Percentiles rank a stretch among this genome's conserved stretches.
Conservation (phyloP, 2,888 invertebrate genomes). For the Chrysina gloriosa region DNA sequence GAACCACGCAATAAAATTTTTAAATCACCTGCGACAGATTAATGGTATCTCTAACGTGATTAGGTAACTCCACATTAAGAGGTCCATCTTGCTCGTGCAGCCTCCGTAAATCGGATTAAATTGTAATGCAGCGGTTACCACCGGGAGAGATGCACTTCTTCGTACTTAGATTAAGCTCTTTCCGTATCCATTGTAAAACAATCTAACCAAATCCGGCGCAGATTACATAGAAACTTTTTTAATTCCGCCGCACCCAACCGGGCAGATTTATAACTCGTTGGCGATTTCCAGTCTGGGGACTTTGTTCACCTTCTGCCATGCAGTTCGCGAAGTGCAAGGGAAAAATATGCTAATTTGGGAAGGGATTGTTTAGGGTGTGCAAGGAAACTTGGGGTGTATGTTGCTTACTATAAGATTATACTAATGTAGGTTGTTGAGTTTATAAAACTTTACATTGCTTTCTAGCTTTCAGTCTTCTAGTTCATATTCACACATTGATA, state of each 20-base stretch:
- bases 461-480: too few relatives aligned
- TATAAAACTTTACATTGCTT: too few relatives aligned
- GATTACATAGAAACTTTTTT: constrained; percentile 33
- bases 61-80: constrained; percentile 11
- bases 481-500: too few relatives aligned
- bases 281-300: neutral
- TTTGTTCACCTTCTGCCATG: too few relatives aligned
- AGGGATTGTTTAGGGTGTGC: too few relatives aligned
- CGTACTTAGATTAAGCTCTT: neutral
- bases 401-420: too few relatives aligned
- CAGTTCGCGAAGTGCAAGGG: too few relatives aligned
- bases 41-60: constrained; percentile 6
- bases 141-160: constrained; percentile 9
- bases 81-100: neutral
- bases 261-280: constrained; percentile 20
- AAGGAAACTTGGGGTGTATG: too few relatives aligned
- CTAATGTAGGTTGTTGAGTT: too few relatives aligned
- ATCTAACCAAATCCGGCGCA: constrained; percentile 29
- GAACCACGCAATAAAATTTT: neutral
- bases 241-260: constrained; percentile 9
- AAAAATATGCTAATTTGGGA: too few relatives aligned
- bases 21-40: neutral
- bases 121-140: neutral
- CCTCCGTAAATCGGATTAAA: constrained; percentile 14
- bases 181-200: constrained; percentile 6